Base-by-base conservation (phyloP, 2,113 vertebrate species). In the Pardalotus punctatus region DNA sequence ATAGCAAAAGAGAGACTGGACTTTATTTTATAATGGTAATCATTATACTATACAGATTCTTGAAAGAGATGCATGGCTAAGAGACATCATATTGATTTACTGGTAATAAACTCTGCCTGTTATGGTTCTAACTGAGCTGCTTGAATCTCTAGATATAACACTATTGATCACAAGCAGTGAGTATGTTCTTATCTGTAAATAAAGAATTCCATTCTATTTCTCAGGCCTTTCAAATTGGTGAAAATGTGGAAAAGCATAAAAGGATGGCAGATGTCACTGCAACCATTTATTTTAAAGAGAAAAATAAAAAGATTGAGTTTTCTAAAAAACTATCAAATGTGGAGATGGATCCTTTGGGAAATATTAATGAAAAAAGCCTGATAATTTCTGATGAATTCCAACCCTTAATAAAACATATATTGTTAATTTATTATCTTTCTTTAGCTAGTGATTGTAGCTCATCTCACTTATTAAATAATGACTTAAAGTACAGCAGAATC, bases 11-110 rank as follows among this genome's bases (percentile, higher is more conserved):
- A 95, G 89, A 96, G 58, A 96, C 82, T 86, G 45, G 91, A 91
- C 90, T 96, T 97, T 96, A 97, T 96, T 96, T 82, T 94, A 93
- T 83, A 97, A 95, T 86, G 81, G 84, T 91, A 94, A 97, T 89
- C 89, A 83, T 96, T 95, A 89, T 64, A 81, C 87, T 94, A 67
- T 92, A 96, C 81, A 92, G 85, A 96, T 94, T 97, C 86, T 81
- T 91, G 78, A 96, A 97, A 89, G 73, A 93, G 90, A 95, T 92
- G 66, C 76, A 88, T 83, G n/a, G 45, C 60, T 94, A 86, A 96
- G 74, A 76, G 95, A 61, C 60, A 92, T 86, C 43, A 50, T 91
- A 97, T 97, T 97, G 96, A 97, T 97, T 97, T 95, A 95, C 90
- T 90, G 92, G 84, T 82, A 97, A 97, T 95, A 96, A 96, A 97